Percentiles rank a stretch among this genome's conserved stretches.
These are phyloP conservation scores for Platysteira castanea DNA, from an alignment of 2,113 vertebrate species.

Conservation along the genomic window DNA sequence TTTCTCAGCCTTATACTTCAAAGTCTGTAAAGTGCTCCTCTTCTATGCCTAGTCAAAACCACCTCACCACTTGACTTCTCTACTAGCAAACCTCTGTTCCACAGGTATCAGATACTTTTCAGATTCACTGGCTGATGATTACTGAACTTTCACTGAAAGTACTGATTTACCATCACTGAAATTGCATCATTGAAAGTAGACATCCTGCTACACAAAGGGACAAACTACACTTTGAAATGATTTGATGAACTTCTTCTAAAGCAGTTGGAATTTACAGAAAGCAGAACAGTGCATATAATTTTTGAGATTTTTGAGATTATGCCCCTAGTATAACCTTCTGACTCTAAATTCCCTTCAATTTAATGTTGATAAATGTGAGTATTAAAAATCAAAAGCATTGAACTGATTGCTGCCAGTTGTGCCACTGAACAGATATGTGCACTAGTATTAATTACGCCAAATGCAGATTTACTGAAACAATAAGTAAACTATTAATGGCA, in stretches of 20 bases:
- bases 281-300: background rate
- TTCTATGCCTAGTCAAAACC: background rate
- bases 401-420: background rate
- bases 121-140: background rate
- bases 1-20: background rate
- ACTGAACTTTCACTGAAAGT: background rate
- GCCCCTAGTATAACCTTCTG: background rate
- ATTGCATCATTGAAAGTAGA: background rate
- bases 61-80: background rate
- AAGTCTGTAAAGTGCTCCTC: background rate
- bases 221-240: background rate
- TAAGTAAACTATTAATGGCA: background rate
- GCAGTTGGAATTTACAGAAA: background rate
- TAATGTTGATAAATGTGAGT: background rate
- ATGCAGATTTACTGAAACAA: background rate
- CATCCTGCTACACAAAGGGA: background rate
- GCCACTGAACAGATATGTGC: background rate
- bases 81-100: background rate
- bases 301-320: background rate
- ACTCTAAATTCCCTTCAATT: background rate
- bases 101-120: background rate
- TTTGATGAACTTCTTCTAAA: background rate
- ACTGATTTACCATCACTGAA: background rate
- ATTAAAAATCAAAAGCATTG: background rate
- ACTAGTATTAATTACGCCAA: background rate